Evolutionary conservation across 2,888 invertebrate genomes (phyloP).

Genomic region (Lapara coniferarum): DNA sequence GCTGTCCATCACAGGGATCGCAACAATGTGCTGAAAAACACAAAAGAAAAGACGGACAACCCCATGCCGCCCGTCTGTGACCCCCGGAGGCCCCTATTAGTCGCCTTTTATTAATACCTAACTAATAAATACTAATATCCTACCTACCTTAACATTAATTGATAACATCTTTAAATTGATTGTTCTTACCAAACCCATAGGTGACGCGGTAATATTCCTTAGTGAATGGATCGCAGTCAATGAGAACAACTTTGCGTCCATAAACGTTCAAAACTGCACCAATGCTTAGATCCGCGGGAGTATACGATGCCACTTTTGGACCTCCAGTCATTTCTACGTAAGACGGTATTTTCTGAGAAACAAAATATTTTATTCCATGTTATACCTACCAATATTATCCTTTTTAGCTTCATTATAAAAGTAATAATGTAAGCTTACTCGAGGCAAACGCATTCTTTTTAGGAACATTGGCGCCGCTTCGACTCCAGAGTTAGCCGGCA

Average conservation of each 20-base stretch:
- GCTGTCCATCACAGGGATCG: too few relatives aligned
- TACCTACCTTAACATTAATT: too few relatives aligned
- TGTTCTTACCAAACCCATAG: slow-evolving; percentile 82
- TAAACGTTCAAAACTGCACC: slow-evolving; percentile 92
- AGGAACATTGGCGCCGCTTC: slow-evolving; percentile 89
- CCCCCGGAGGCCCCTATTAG: too few relatives aligned
- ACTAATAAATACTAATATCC: too few relatives aligned
- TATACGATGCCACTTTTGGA: slow-evolving; percentile 75
- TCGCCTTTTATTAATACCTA: too few relatives aligned
- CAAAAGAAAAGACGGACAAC: too few relatives aligned
- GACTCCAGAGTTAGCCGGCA: slow-evolving; percentile 87
- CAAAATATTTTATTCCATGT: neutral
- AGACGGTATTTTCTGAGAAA: slow-evolving; percentile 66
- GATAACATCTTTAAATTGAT: neutral
- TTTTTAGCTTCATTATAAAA: too few relatives aligned
- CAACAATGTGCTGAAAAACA: too few relatives aligned
- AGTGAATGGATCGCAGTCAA: slow-evolving; percentile 93
- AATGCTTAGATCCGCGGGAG: slow-evolving; percentile 90
- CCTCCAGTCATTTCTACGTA: slow-evolving; percentile 74
- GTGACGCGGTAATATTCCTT: slow-evolving; percentile 91
- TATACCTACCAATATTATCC: too few relatives aligned
- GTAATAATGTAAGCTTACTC: slow-evolving; percentile 73
- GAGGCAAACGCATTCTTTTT: slow-evolving; percentile 89
- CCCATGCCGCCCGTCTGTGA: too few relatives aligned
- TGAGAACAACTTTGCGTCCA: slow-evolving; percentile 91